Conservation (phyloP, 2,113 vertebrate species). For the Campylomormyrus numenius region DNA sequence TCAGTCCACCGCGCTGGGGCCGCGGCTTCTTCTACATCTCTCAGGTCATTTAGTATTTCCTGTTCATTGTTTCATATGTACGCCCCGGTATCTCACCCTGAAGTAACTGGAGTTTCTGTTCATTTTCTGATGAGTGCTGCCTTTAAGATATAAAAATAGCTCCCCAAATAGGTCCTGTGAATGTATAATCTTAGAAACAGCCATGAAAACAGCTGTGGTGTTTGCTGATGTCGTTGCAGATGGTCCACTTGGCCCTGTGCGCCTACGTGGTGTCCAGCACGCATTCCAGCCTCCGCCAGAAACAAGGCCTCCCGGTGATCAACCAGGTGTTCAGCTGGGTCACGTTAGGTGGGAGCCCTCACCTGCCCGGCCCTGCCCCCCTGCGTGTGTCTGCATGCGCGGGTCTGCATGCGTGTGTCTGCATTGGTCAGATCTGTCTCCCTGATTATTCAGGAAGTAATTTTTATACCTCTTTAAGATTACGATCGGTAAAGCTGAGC, state of each 20-base stretch:
- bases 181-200: constrained; percentile 9
- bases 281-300: constrained; percentile 73
- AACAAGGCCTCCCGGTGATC: constrained; percentile 74
- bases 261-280: constrained; percentile 70
- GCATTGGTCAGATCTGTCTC: background rate
- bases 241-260: constrained; percentile 68
- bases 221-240: constrained; percentile 51
- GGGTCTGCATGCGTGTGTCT: background rate
- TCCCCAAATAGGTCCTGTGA: background rate
- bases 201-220: background rate
- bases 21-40: constrained; percentile 57
- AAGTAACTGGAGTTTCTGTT: background rate
- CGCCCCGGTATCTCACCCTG: background rate
- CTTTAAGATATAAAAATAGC: background rate
- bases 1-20: constrained; percentile 35
- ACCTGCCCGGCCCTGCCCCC: background rate
- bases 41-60: constrained; percentile 65
- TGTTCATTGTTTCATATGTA: background rate
- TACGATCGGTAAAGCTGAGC: background rate
- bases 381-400: background rate
- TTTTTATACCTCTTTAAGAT: background rate
- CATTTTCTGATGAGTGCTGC: background rate
- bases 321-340: constrained; percentile 87
- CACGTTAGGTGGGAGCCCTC: constrained; percentile 69
- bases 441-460: background rate